phyloP scores from a whole-genome alignment of 1,140 invertebrate species.

The Heliconius himera region DNA sequence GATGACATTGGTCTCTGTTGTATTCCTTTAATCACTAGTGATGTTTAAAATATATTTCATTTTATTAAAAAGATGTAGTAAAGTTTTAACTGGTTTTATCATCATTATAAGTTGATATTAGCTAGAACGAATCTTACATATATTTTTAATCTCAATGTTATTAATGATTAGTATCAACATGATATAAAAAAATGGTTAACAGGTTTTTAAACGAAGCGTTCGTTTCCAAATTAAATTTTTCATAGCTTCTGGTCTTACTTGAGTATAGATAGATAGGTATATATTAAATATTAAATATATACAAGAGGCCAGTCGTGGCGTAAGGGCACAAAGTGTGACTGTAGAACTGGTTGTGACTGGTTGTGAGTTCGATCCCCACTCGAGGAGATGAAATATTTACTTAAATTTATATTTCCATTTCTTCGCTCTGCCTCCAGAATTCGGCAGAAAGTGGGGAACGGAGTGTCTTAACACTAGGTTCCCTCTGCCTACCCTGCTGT shows the following conservation, averaged over 20 bases:
- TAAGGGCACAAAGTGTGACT: too few relatives aligned
- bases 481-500: too few relatives aligned
- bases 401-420: too few relatives aligned
- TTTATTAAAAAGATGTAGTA: neutral
- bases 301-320: too few relatives aligned
- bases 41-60: neutral
- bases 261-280: neutral
- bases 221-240: neutral
- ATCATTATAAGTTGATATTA: constrained; percentile 10
- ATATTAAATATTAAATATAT: neutral
- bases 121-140: constrained; percentile 8
- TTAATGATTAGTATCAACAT: constrained; percentile 3
- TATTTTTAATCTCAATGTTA: constrained; percentile 10
- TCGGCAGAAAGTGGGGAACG: too few relatives aligned
- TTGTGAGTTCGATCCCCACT: too few relatives aligned
- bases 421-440: too few relatives aligned
- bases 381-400: too few relatives aligned
- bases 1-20: neutral
- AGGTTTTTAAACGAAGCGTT: neutral
- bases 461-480: too few relatives aligned
- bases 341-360: too few relatives aligned
- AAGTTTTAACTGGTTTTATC: constrained; percentile 7
- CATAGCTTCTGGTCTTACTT: constrained; percentile 17
- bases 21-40: neutral
- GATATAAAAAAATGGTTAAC: neutral